Base-by-base conservation (phyloP, 1,140 invertebrate genomes). In the Orchesella cincta region DNA sequence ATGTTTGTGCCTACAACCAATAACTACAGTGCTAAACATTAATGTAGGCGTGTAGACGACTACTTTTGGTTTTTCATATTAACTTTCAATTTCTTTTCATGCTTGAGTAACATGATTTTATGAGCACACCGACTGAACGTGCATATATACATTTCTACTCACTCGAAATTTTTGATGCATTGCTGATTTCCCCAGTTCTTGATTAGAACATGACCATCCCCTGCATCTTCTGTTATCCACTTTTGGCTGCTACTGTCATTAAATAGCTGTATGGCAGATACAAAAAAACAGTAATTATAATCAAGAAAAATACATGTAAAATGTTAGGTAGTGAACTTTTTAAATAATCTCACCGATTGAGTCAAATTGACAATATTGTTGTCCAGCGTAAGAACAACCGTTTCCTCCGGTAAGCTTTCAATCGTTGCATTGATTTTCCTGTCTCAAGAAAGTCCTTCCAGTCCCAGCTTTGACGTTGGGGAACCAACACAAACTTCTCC, bases 161-260 rank as follows among this genome's bases (percentile, higher is more conserved):
- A 80, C 79, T 80, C 79, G 57, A 80, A 80, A 51, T 80, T 80
- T 64, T 76, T 78, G 39, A 80, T 64, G 72, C 79, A 80, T 76
- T 80, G 79, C 33, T 80, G 64, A 71, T 80, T 80, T 29, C 79
- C 79, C 74, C 64, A 76, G 52, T 80, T 80, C 34, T 71, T 52
- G n/a, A 80, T 74, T 8, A 78, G 33, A 52, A 80, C 67, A 20
- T 76, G 18, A 16, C 74, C 79, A 36, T 80, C 79, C 35, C 33
- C 75, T 33, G 64, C 71, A 29, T 67, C 74, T 34, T 76, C 71
- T 23, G 72, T 57, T 34, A 78, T 73, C 79, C 79, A 80, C 57
- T 73, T 76, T 64, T 80, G 79, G 34, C 76, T 80, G 20, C 76
- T 77, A 2, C 64, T 74, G 20, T 54, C 57, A 8, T 73, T 71